Evolutionary conservation across 2,888 invertebrate genomes (phyloP).

Genomic region (Meliscaeva auricollis): DNA sequence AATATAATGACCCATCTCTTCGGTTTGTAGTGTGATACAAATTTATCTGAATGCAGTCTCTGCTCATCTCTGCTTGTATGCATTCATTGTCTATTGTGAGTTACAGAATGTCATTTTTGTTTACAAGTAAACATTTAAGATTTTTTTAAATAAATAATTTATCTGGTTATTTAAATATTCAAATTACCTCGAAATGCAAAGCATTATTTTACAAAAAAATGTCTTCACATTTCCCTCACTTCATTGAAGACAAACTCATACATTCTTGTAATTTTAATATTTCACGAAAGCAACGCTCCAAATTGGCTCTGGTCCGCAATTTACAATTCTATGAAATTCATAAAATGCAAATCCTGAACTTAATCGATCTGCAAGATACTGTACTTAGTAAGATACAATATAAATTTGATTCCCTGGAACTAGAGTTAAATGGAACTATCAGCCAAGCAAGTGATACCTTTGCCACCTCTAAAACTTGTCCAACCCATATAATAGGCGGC

Average conservation of each 20-base stretch:
- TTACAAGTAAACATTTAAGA: constrained; percentile 1
- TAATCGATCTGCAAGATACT: constrained; percentile 77
- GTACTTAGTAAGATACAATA: constrained; percentile 36
- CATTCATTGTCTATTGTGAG: too few species aligned
- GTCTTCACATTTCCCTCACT: constrained; percentile 49
- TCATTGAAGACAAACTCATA: constrained; percentile 52
- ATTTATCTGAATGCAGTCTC: too few species aligned
- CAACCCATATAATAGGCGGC: constrained; percentile 9
- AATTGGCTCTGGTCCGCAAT: constrained; percentile 78
- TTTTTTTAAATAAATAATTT: not conserved
- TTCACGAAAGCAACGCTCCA: constrained; percentile 39
- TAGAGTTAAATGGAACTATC: not conserved
- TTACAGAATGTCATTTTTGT: constrained; percentile 1
- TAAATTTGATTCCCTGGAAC: constrained; percentile 19
- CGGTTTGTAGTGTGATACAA: too few species aligned
- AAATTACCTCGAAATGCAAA: constrained; percentile 22
- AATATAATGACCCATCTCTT: too few species aligned
- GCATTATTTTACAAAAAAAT: constrained; percentile 31
- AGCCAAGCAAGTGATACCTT: constrained; percentile 36
- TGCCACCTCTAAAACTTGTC: constrained; percentile 4
- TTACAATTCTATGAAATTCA: constrained; percentile 80
- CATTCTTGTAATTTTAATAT: constrained; percentile 28
- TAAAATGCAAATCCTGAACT: constrained; percentile 78
- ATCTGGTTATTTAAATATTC: not conserved
- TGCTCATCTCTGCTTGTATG: too few species aligned